Evolutionary conservation across 2,888 invertebrate species (phyloP).

Genomic region (Mesorhabditis sp.): DNA sequence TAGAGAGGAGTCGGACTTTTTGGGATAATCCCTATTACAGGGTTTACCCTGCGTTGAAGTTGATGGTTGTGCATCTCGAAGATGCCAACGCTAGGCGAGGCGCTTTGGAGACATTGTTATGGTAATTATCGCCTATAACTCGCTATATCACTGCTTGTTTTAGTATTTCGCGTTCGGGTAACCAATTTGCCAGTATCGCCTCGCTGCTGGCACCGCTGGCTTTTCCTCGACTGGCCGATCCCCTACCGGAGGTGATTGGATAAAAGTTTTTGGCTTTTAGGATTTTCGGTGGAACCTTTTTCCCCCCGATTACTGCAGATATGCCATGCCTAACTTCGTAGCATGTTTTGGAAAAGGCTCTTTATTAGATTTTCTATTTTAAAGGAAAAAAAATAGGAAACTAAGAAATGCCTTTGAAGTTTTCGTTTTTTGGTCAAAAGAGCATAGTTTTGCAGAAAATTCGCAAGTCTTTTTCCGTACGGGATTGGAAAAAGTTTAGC

Average conservation of each 20-base stretch:
- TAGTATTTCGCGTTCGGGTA: background rate
- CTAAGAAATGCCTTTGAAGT: too few species aligned
- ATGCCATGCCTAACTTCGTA: too few species aligned
- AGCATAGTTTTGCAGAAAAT: too few species aligned
- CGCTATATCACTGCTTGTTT: background rate
- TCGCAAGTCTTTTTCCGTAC: too few species aligned
- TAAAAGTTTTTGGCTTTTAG: too few species aligned
- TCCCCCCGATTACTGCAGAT: too few species aligned
- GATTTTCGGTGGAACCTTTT: too few species aligned
- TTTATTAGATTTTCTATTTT: too few species aligned
- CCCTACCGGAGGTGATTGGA: slow-evolving; percentile 18
- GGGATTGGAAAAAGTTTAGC: too few species aligned
- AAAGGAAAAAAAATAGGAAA: too few species aligned
- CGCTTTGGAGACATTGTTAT: slow-evolving; percentile 21
- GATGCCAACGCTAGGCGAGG: slow-evolving; percentile 23
- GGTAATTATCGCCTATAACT: slow-evolving; percentile 10
- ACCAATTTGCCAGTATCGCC: slow-evolving; percentile 25
- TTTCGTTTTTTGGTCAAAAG: too few species aligned
- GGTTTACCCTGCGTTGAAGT: slow-evolving; percentile 19
- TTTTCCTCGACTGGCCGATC: slow-evolving; percentile 44
- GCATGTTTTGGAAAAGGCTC: too few species aligned
- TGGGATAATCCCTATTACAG: slow-evolving; percentile 6
- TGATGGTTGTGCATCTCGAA: slow-evolving; percentile 23
- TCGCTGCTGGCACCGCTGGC: slow-evolving; percentile 49
- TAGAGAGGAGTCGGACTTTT: background rate